Evolutionary conservation across 2,797 vertebrate species (phyloP).

Genomic region (Tragopan temminckii): DNA sequence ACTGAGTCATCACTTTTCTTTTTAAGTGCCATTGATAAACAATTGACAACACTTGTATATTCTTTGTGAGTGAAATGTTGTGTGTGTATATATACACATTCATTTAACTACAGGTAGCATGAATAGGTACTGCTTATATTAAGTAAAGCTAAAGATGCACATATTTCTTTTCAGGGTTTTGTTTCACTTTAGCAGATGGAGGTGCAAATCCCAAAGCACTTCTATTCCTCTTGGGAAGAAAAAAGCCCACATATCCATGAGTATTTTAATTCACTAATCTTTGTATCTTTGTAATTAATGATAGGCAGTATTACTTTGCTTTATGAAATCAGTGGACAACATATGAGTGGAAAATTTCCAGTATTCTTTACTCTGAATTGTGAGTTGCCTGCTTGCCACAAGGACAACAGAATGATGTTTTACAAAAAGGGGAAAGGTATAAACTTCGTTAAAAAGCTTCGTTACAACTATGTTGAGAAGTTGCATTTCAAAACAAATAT

Average conservation of each 20-base stretch:
- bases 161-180: neutral
- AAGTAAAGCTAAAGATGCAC: neutral
- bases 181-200: neutral
- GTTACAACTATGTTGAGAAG: neutral
- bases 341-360: neutral
- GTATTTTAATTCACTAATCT: neutral
- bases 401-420: neutral
- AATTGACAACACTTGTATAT: neutral
- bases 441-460: neutral
- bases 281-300: neutral
- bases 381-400: neutral
- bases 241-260: neutral
- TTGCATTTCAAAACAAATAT: neutral
- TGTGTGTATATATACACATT: too few species aligned
- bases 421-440: neutral
- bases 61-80: neutral
- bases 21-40: neutral
- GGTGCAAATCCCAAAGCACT: neutral
- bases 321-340: neutral
- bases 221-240: neutral
- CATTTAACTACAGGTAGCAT: neutral
- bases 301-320: neutral
- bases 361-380: neutral
- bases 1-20: neutral
- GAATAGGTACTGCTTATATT: neutral